Percentiles rank a stretch among this genome's conserved stretches.
phyloP scores from a whole-genome alignment of 2,797 vertebrate genomes.

The Ibycter americanus region DNA sequence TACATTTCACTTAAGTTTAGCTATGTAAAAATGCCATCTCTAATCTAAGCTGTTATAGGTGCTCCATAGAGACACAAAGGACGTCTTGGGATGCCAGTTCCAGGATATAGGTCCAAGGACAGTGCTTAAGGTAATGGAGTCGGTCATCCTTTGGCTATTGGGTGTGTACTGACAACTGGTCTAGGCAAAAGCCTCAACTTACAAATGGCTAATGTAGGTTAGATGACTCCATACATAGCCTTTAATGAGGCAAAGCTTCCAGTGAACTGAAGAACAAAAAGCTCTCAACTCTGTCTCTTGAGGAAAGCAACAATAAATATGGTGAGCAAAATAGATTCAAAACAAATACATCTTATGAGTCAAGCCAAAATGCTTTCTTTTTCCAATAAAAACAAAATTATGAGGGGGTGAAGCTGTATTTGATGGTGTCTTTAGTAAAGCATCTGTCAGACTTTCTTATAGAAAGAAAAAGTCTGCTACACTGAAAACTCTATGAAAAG shows the following conservation, averaged over 20 bases:
- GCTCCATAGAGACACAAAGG: not conserved
- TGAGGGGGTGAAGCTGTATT: not conserved
- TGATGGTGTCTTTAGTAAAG: not conserved
- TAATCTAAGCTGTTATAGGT: not conserved
- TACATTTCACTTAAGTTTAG: not conserved
- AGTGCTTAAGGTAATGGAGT: not conserved
- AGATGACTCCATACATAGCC: not conserved
- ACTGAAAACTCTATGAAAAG: not conserved
- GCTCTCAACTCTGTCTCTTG: not conserved
- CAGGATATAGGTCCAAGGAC: not conserved
- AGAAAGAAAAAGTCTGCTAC: not conserved
- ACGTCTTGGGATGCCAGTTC: accelerated
- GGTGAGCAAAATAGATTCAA: not conserved
- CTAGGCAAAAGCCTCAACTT: not conserved
- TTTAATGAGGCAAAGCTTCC: not conserved
- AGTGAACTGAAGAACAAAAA: not conserved
- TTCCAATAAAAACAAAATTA: slow-evolving; percentile 10
- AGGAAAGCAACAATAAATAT: not conserved
- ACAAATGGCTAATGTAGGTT: not conserved
- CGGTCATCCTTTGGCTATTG: not conserved
- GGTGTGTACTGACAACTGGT: not conserved
- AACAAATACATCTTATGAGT: not conserved
- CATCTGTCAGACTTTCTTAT: not conserved
- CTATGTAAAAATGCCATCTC: not conserved
- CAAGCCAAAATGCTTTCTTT: not conserved